These are phyloP conservation scores for Sanderia malayensis DNA, from an alignment of 30 jellyfish, hydroid and myxozoan species.

Conservation along the genomic window DNA sequence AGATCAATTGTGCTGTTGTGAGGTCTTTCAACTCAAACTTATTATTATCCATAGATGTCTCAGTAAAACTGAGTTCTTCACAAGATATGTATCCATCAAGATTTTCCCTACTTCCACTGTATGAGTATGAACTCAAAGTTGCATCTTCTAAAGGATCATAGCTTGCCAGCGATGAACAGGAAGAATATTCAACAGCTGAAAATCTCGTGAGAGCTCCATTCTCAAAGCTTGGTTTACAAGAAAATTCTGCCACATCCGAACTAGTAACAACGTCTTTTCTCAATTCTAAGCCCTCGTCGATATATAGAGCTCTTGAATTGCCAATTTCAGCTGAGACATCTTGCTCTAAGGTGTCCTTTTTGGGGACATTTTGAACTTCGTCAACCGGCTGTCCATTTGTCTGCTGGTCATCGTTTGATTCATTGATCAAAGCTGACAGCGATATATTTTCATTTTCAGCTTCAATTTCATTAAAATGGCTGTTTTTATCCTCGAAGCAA, in stretches of 20 bases:
- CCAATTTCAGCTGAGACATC: no score
- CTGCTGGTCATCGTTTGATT: background rate
- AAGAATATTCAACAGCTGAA: constrained; percentile 67
- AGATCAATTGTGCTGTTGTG: constrained; percentile 38
- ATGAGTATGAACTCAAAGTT: constrained; percentile 39
- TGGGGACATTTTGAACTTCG: background rate
- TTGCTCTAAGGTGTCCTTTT: background rate
- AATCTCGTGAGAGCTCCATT: constrained; percentile 31
- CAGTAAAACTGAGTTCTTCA: constrained; percentile 38
- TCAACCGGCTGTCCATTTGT: background rate
- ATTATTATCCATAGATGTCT: constrained; percentile 7
- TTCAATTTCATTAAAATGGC: constrained; percentile 17
- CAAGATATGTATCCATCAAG: constrained; percentile 56
- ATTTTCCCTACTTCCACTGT: constrained; percentile 63
- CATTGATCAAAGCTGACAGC: background rate
- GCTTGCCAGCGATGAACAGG: constrained; percentile 89
- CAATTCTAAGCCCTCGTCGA: no score
- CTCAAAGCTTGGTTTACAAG: constrained; percentile 21
- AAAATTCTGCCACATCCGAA: no score
- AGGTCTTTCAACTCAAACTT: background rate
- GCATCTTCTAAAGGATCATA: constrained; percentile 53
- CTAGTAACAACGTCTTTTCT: no score
- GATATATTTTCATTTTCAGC: background rate
- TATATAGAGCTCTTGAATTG: no score
- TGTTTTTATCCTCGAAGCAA: constrained; percentile 73